phyloP scores from a whole-genome alignment of 2,888 invertebrate genomes.

The Rhodophaea formosa region DNA sequence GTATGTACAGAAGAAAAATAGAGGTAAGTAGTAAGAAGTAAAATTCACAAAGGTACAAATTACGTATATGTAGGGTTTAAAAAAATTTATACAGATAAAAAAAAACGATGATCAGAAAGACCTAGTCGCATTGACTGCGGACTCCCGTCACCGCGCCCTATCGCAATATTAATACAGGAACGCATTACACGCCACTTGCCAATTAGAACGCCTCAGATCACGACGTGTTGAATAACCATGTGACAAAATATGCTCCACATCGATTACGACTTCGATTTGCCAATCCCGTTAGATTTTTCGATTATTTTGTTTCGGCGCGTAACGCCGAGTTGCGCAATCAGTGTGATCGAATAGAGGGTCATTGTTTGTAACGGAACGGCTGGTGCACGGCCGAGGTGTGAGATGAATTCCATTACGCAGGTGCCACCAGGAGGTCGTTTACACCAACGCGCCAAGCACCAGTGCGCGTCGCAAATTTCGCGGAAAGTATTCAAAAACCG shows the following conservation, averaged over 20 bases:
- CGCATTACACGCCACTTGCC: constrained; percentile 36
- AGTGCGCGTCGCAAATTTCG: constrained; percentile 34
- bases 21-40: too few relatives aligned
- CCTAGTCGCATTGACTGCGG: neutral
- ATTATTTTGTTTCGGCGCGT: constrained; percentile 49
- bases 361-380: constrained; percentile 67
- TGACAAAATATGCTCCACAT: constrained; percentile 41
- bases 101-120: neutral
- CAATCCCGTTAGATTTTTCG: constrained; percentile 47
- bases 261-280: constrained; percentile 34
- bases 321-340: constrained; percentile 52
- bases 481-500: constrained; percentile 23
- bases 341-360: constrained; percentile 58
- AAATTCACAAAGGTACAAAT: too few relatives aligned
- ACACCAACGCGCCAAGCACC: constrained; percentile 34
- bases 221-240: constrained; percentile 37
- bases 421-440: constrained; percentile 52
- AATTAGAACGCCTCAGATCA: constrained; percentile 43
- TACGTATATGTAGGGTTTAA: too few relatives aligned
- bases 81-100: too few relatives aligned
- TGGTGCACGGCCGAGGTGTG: constrained; percentile 50
- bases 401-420: constrained; percentile 68
- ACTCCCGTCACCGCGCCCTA: neutral
- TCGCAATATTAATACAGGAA: neutral
- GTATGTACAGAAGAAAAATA: too few relatives aligned